A percentile compares a stretch with the other conserved stretches of the same genome.
Evolutionary conservation across 2,113 vertebrate species (phyloP).

Genomic region (Psephotus haematonotus): DNA sequence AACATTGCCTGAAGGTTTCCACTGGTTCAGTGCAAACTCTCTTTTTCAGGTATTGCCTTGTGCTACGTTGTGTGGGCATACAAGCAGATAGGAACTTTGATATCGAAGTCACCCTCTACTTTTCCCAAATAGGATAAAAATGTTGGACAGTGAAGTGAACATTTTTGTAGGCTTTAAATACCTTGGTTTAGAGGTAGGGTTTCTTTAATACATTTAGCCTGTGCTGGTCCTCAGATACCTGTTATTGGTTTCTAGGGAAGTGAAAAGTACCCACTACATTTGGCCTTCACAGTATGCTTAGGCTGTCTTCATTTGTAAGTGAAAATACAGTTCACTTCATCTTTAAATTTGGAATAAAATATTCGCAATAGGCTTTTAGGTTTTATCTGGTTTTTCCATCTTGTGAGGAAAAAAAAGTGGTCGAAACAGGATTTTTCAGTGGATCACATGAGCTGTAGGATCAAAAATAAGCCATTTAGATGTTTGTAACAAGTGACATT

Average conservation of each 20-base stretch:
- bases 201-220: not conserved
- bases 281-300: not conserved
- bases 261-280: not conserved
- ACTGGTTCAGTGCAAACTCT: not conserved
- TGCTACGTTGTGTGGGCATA: rapidly evolving
- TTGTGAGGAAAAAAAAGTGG: not conserved
- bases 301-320: not conserved
- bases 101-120: not conserved
- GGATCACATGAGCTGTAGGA: not conserved
- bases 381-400: not conserved
- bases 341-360: not conserved
- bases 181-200: not conserved
- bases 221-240: not conserved
- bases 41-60: not conserved
- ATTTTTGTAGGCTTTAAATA: not conserved
- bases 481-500: not conserved
- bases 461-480: not conserved
- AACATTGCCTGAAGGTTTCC: not conserved
- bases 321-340: not conserved
- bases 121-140: not conserved
- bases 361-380: not conserved
- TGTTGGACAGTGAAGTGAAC: not conserved
- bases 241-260: not conserved
- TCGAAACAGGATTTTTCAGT: not conserved
- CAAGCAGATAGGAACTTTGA: not conserved